Evolutionary conservation across 2,888 invertebrate species (phyloP).

Genomic region (Tetramorium bicarinatum): DNA sequence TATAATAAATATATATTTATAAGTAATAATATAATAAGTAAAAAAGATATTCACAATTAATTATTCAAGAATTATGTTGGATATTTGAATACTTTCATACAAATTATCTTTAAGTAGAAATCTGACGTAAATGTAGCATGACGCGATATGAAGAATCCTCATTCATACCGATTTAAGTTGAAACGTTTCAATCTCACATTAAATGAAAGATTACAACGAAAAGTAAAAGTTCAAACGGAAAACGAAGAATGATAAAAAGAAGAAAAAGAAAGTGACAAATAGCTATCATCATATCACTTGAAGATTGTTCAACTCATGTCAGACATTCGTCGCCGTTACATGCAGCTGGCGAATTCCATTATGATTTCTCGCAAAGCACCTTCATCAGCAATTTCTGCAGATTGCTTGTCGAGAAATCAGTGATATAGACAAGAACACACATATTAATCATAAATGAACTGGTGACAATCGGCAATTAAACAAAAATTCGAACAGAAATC

Average conservation of each 20-base stretch:
- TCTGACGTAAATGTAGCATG: background rate
- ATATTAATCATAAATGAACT: background rate
- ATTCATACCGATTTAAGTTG: background rate
- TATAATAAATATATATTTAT: background rate
- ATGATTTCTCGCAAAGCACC: conserved; percentile 46
- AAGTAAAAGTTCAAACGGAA: background rate
- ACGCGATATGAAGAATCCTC: too few relatives aligned
- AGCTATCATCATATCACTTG: conserved; percentile 31
- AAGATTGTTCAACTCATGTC: conserved; percentile 30
- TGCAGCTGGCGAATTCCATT: conserved; percentile 64
- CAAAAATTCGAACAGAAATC: background rate
- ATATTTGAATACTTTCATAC: background rate
- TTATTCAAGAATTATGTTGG: background rate
- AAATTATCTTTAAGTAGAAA: background rate
- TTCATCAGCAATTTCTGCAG: conserved; percentile 55
- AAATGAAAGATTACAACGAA: conserved; percentile 22
- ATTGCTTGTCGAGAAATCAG: background rate
- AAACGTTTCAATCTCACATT: background rate
- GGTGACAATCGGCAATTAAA: background rate
- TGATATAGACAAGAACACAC: background rate
- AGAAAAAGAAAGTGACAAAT: conserved; percentile 16
- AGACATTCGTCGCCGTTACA: conserved; percentile 52
- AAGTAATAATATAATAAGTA: background rate
- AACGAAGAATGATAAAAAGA: conserved; percentile 8
- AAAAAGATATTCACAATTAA: background rate